Conservation (phyloP, 2,113 vertebrate species). For the Balaenoptera acutorostrata region DNA sequence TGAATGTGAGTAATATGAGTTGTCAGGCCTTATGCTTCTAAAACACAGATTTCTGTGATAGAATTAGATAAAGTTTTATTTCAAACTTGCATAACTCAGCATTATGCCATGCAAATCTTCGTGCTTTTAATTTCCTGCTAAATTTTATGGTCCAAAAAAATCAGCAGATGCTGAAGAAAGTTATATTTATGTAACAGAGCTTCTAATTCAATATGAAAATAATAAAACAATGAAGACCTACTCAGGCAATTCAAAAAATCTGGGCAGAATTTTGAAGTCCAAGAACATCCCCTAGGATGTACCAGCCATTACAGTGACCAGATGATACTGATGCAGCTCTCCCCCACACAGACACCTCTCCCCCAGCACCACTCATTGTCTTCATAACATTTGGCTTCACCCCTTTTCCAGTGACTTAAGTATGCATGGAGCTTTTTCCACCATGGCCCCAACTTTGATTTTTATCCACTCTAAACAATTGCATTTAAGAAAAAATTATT, state of each 20-base stretch:
- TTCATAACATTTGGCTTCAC: neutral
- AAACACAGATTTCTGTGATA: constrained; percentile 64
- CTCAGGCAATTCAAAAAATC: constrained; percentile 26
- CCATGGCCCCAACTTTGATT: neutral
- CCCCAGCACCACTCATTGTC: neutral
- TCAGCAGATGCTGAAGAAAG: constrained; percentile 73
- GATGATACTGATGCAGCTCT: neutral
- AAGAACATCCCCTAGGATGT: neutral
- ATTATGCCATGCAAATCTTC: constrained; percentile 61
- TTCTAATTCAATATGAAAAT: constrained; percentile 71
- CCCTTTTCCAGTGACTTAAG: neutral
- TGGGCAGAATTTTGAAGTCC: constrained; percentile 14
- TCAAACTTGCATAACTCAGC: constrained; percentile 74
- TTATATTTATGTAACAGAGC: constrained; percentile 69
- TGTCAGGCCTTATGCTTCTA: constrained; percentile 47
- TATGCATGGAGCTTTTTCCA: neutral
- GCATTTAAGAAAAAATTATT: neutral
- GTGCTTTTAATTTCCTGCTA: constrained; percentile 71
- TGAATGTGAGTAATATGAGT: constrained; percentile 49
- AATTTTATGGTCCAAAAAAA: constrained; percentile 69
- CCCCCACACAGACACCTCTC: neutral
- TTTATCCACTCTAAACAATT: neutral
- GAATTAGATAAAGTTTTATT: constrained; percentile 74
- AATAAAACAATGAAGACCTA: constrained; percentile 53
- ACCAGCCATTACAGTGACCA: neutral